Evolutionary conservation across 2,888 invertebrate species (phyloP).

Genomic region (Rosalia funebris): DNA sequence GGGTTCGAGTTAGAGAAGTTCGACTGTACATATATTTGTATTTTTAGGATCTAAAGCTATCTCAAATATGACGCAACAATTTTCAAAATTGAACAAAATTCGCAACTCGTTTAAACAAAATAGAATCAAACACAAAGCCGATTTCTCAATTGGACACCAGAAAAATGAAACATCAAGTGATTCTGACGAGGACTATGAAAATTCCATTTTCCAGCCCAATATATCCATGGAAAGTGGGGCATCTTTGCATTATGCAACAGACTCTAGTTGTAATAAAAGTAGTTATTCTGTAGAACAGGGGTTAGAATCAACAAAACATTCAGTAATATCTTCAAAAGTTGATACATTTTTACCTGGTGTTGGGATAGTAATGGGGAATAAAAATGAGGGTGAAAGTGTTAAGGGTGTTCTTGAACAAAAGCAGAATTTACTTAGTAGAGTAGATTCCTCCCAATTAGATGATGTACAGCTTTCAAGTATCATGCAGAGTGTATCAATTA

Average conservation of each 20-base stretch:
- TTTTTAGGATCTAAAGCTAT: conserved; percentile 82
- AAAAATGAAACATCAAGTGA: conserved; percentile 66
- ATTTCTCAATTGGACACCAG: conserved; percentile 64
- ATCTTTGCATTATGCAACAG: conserved; percentile 46
- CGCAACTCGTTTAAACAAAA: conserved; percentile 71
- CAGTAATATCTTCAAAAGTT: conserved; percentile 33
- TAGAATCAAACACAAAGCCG: conserved; percentile 64
- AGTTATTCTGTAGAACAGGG: conserved; percentile 50
- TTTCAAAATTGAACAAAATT: conserved; percentile 83
- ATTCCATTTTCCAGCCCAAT: conserved; percentile 65
- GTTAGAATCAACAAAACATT: conserved; percentile 56
- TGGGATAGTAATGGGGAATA: conserved; percentile 70
- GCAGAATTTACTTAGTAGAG: conserved; percentile 62
- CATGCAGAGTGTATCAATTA: conserved; percentile 60
- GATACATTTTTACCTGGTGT: conserved; percentile 73
- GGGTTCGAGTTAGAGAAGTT: too few relatives aligned
- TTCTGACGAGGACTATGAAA: conserved; percentile 74
- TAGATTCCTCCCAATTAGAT: conserved; percentile 59
- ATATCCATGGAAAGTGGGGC: conserved; percentile 43
- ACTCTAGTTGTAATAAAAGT: conserved; percentile 46
- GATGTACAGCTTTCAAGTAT: conserved; percentile 62
- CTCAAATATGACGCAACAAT: conserved; percentile 86
- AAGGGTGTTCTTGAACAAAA: conserved; percentile 60
- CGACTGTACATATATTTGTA: too few relatives aligned
- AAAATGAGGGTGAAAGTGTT: conserved; percentile 38